Base-by-base conservation (phyloP, 2,888 invertebrate genomes). In the Ernsta delagoae region DNA sequence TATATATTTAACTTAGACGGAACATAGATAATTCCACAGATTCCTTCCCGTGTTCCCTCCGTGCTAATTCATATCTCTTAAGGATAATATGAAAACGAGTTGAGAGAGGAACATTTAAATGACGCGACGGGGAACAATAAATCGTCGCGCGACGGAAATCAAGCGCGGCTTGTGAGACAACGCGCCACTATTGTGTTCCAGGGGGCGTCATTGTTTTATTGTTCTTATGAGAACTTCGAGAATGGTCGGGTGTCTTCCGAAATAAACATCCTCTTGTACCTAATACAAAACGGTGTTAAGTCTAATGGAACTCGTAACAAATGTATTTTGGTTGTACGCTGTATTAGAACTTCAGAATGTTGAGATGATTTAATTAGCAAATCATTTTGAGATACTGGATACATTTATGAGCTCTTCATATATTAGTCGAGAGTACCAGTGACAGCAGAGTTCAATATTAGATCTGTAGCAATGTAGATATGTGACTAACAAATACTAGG, bases 71-170 rank as follows among this genome's bases (percentile, higher is more conserved):
- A 45, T 45, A n/a, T 45, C 45, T 45, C 45, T 45, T 45, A 45
- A 45, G 45, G 11, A 45, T 45, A 45, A 45, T 45, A 45, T 31
- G 34, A 54, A 60, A 54, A 66, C 54, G 60, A 54, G 59, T 60
- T 43, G 60, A 60, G 59, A 60, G 53, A 60, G 66, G 60, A 66
- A 66, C 66, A 66, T 54, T 67, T 67, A 67, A 61, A 67, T 67
- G 67, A 31, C 48, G 54, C 57, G 36, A 57, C 39, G 39, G 59
- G 59, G 62, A 62, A 62, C 62, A 62, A 62, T 62, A 62, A 62
- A 62, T 62, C 62, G 31, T 53, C 62, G 39, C 53, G 53, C 50
- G 61, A 34, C 61, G 62, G 62, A 62, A 62, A 62, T 62, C 62
- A 62, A 62, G 62, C 62, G 61, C 61, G 61, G 48, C 48, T 41